phyloP scores from a whole-genome alignment of 2,888 invertebrate genomes.

The Tetranychus piercei region DNA sequence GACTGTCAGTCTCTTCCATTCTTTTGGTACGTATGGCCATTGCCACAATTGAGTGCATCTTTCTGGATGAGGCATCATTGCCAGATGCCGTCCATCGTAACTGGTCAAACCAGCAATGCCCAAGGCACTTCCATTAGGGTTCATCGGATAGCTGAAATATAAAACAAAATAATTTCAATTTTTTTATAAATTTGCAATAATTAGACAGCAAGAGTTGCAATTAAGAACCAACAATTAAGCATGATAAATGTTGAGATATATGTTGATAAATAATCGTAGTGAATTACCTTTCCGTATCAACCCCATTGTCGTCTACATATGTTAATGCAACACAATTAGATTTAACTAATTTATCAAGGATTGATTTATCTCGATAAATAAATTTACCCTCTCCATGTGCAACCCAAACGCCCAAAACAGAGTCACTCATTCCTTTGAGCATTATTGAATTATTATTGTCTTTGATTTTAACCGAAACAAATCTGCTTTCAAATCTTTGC shows the following conservation, averaged over 20 bases:
- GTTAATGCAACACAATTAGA: slow-evolving; percentile 53
- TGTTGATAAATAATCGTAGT: neutral
- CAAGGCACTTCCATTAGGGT: slow-evolving; percentile 72
- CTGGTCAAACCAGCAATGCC: slow-evolving; percentile 82
- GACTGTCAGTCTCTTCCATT: neutral
- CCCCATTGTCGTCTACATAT: slow-evolving; percentile 61
- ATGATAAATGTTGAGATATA: neutral
- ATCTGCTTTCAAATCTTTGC: slow-evolving; percentile 66
- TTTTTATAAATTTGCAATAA: too few relatives aligned
- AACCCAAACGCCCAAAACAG: slow-evolving; percentile 83
- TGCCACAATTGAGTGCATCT: slow-evolving; percentile 75
- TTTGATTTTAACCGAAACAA: slow-evolving; percentile 54
- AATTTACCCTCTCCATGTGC: slow-evolving; percentile 80
- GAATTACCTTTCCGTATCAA: slow-evolving; percentile 39
- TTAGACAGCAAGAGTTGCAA: too few relatives aligned
- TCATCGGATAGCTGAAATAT: slow-evolving; percentile 56
- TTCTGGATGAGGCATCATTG: slow-evolving; percentile 98
- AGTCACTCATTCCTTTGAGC: slow-evolving; percentile 68
- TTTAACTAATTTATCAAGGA: slow-evolving; percentile 30
- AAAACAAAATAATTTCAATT: neutral
- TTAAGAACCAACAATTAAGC: neutral
- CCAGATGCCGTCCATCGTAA: slow-evolving; percentile 72
- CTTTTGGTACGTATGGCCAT: slow-evolving; percentile 50
- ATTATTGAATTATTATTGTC: slow-evolving; percentile 53
- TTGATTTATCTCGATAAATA: slow-evolving; percentile 35